Evolutionary conservation across 2,113 vertebrate species (phyloP), one percentile per base, ranked within the genome.

Genomic region (Platysteira castanea): DNA sequence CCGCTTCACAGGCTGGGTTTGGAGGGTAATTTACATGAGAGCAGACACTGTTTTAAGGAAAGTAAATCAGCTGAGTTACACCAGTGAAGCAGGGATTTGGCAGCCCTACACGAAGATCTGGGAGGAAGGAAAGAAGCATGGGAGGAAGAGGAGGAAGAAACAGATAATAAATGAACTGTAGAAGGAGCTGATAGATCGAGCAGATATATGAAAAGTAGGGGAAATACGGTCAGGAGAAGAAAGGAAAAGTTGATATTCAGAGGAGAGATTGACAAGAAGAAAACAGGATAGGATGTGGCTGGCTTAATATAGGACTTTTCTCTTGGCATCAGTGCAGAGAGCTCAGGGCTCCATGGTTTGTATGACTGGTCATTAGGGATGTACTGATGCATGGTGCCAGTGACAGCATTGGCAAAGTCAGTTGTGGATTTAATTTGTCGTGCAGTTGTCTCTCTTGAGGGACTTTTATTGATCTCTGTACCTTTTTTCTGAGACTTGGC

Each of bases 1-100:
- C 83, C 8, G 17, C 95, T 97, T 97, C 97, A 97, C 97, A 96
- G 96, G 91, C 96, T 90, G 54, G 91, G 65, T 95, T 96, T 71
- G 85, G 76, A 87, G 63, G 33, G 90, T 95, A 96, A 97, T 98
- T 97, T 97, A 96, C 91, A 95, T 92, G 35, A n/a, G 24, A 92
- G 95, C 75, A 97, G 92, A 59, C 50, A 53, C 42, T 68, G 87
- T 60, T 89, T 85, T 81, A 83, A 94, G 90, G 70, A 83, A 79
- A 86, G 84, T 52, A 92, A 90, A 60, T 96, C 71, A 73, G 69
- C 77, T 19, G 71, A 86, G 93, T 84, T 87, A 74, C 21, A 49
- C 57, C 77, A 37, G 59, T 54, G 87, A 95, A 95, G 15, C 59
- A 65, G 78, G 47, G 33, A 70, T 35, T 30, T 84, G 83, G 64